Evolutionary conservation across 2,797 vertebrate genomes (phyloP).

Genomic region (Australoheros facetus): DNA sequence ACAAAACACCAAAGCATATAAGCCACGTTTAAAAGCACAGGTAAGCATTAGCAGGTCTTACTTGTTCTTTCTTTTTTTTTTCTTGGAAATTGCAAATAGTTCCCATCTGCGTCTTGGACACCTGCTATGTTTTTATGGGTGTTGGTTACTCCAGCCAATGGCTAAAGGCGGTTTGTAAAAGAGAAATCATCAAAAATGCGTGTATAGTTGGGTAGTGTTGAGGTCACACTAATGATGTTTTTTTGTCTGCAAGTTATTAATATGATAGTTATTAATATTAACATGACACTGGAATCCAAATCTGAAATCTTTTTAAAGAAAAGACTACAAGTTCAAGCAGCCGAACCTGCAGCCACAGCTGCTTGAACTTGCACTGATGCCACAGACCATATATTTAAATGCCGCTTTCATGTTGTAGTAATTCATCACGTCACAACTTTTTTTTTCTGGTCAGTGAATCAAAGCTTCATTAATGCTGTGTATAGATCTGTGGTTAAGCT

Average conservation of each 20-base stretch:
- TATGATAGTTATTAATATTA: neutral
- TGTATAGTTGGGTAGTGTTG: neutral
- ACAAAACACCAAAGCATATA: neutral
- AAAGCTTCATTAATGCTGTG: constrained; percentile 7
- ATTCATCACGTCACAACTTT: neutral
- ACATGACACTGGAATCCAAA: constrained; percentile 4
- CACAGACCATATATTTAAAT: neutral
- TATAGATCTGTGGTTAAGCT: constrained; percentile 38
- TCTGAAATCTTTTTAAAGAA: neutral
- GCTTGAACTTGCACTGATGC: neutral
- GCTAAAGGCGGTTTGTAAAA: constrained; percentile 31
- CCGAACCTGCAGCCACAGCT: neutral
- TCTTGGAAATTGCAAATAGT: constrained; percentile 32
- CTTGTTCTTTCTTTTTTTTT: neutral
- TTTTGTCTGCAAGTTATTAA: constrained; percentile 1
- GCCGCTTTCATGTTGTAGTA: neutral
- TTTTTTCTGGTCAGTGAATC: constrained; percentile 5
- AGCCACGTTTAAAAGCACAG: constrained; percentile 13
- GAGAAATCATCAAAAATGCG: constrained; percentile 42
- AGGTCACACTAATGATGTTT: constrained; percentile 7
- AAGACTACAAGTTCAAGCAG: neutral
- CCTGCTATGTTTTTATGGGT: constrained; percentile 50
- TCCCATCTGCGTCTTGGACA: constrained; percentile 51
- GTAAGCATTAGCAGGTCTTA: constrained; percentile 12
- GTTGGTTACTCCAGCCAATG: constrained; percentile 24